Conservation (phyloP, 2,113 vertebrate species). For the Menidia beryllina region DNA sequence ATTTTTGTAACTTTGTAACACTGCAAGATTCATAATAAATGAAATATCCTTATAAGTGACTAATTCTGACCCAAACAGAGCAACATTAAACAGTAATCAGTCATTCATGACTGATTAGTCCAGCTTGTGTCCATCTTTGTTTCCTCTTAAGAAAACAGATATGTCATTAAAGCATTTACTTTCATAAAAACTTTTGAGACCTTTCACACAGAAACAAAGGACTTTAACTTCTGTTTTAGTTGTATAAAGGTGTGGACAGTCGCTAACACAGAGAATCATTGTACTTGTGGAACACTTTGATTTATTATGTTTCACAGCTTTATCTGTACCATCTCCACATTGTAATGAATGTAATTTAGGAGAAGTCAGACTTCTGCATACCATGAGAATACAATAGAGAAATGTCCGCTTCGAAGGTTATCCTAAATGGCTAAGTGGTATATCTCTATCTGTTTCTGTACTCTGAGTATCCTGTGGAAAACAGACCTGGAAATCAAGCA, state of each 20-base stretch:
- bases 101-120: background rate
- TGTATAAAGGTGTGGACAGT: background rate
- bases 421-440: too few species aligned
- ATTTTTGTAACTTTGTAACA: too few species aligned
- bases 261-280: background rate
- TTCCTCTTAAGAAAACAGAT: too few species aligned
- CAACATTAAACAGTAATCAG: background rate
- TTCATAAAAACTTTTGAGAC: too few species aligned
- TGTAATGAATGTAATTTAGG: background rate
- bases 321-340: background rate
- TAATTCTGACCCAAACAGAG: background rate
- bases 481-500: background rate
- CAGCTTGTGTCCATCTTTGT: background rate
- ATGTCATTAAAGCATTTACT: too few species aligned
- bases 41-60: too few species aligned
- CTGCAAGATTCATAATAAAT: too few species aligned
- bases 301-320: background rate
- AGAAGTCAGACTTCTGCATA: background rate
- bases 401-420: too few species aligned
- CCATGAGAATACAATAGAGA: background rate
- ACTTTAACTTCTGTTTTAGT: background rate
- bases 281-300: background rate
- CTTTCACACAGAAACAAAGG: too few species aligned
- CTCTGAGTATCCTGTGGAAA: too few species aligned
- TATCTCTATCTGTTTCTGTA: too few species aligned